Evolutionary conservation across 2,797 vertebrate species (phyloP).

Genomic region (Sandelia bainsii): DNA sequence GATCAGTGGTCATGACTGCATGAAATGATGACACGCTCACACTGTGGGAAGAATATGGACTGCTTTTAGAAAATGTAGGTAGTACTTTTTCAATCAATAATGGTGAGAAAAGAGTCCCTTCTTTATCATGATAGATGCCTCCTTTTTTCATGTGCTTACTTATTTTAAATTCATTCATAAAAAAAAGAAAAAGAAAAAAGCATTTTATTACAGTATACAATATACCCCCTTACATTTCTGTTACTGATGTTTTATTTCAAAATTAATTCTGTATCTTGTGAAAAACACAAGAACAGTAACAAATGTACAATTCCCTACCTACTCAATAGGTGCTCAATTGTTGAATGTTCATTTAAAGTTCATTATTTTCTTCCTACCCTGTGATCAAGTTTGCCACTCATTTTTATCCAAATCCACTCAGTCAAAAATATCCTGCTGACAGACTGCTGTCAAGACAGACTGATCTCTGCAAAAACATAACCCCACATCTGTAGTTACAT

Average conservation of each 20-base stretch:
- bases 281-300: slow-evolving; percentile 1
- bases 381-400: slow-evolving; percentile 17
- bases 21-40: background rate
- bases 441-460: slow-evolving; percentile 4
- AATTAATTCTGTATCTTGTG: background rate
- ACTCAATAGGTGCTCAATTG: background rate
- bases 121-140: background rate
- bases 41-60: slow-evolving; percentile 2
- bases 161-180: background rate
- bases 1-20: slow-evolving; percentile 25
- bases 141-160: background rate
- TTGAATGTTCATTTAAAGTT: slow-evolving; percentile 26
- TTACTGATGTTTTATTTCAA: background rate
- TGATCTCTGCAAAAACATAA: slow-evolving; percentile 24
- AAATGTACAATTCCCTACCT: background rate
- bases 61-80: slow-evolving; percentile 13
- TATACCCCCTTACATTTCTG: background rate
- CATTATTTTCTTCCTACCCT: slow-evolving; percentile 32
- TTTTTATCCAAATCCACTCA: slow-evolving; percentile 47
- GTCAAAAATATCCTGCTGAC: slow-evolving; percentile 39
- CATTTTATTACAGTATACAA: slow-evolving; percentile 15
- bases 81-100: background rate
- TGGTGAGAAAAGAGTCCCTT: background rate
- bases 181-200: background rate
- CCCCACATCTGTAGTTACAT: background rate